Percentiles rank a stretch among this genome's conserved stretches.
Conservation (phyloP, 2,888 invertebrate species). For the Athripsodes cinereus region DNA sequence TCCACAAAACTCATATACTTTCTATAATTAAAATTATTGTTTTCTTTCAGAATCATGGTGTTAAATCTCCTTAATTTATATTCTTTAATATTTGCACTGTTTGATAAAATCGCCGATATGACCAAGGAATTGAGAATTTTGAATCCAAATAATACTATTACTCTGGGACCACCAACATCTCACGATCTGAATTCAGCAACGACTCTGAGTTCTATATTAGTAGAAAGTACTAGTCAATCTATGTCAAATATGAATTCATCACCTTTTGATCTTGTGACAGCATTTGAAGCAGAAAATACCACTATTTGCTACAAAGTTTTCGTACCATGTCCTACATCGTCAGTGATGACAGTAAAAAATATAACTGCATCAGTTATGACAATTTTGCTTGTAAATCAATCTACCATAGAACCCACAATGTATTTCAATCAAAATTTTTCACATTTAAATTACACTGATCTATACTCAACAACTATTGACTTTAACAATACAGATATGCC, state of each 20-base stretch:
- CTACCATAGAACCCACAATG: conserved; percentile 4
- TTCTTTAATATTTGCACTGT: conserved; percentile 87
- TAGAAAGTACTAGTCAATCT: conserved; percentile 3
- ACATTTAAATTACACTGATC: neutral
- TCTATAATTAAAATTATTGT: neutral
- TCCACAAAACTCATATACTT: neutral
- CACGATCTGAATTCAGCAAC: neutral
- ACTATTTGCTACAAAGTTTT: conserved; percentile 35
- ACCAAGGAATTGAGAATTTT: conserved; percentile 50
- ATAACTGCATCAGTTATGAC: conserved; percentile 35
- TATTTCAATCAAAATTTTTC: conserved; percentile 3
- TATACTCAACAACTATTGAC: neutral
- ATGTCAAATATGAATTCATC: neutral
- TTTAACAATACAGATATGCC: neutral
- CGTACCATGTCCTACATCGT: conserved; percentile 34
- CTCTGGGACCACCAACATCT: conserved; percentile 11
- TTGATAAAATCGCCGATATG: conserved; percentile 81
- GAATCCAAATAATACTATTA: conserved; percentile 40
- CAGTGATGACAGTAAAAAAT: conserved; percentile 25
- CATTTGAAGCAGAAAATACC: conserved; percentile 9
- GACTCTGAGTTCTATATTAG: conserved; percentile 14
- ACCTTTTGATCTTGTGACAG: conserved; percentile 7
- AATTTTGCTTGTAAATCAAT: conserved; percentile 24
- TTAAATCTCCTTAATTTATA: conserved; percentile 91
- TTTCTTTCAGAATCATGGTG: conserved; percentile 78